These are phyloP conservation scores for Muscina levida DNA, from an alignment of 2,888 invertebrate species.

Conservation along the genomic window DNA sequence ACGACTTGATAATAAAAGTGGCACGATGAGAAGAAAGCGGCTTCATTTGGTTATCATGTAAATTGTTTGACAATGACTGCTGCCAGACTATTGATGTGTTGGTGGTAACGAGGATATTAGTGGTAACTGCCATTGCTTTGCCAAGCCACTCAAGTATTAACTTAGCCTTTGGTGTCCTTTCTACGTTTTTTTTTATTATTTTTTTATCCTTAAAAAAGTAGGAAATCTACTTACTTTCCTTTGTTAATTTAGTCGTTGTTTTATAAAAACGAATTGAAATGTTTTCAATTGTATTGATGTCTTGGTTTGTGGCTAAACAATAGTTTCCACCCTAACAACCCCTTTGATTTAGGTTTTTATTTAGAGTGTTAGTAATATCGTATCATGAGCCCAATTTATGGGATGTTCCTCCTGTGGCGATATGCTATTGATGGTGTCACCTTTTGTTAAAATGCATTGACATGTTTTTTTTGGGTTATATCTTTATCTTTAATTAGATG, in stretches of 20 bases:
- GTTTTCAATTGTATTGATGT: too few species aligned
- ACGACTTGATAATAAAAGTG: too few species aligned
- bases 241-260: background rate
- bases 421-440: background rate
- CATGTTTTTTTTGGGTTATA: constrained; percentile 9
- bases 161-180: too few species aligned
- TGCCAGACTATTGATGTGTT: constrained; percentile 56
- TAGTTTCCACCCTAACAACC: background rate
- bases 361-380: background rate
- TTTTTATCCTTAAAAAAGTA: too few species aligned
- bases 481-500: constrained; percentile 11
- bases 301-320: background rate
- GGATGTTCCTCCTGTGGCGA: background rate
- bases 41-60: constrained; percentile 16
- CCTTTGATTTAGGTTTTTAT: background rate
- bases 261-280: background rate
- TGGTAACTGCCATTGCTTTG: too few species aligned
- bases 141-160: too few species aligned
- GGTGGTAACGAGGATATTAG: constrained; percentile 9
- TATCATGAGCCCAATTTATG: background rate
- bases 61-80: constrained; percentile 52
- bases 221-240: background rate
- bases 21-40: background rate
- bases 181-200: too few species aligned
- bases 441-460: constrained; percentile 4